These are phyloP conservation scores for Platichthys stellatus DNA, from an alignment of 2,113 vertebrate species.

Conservation along the genomic window DNA sequence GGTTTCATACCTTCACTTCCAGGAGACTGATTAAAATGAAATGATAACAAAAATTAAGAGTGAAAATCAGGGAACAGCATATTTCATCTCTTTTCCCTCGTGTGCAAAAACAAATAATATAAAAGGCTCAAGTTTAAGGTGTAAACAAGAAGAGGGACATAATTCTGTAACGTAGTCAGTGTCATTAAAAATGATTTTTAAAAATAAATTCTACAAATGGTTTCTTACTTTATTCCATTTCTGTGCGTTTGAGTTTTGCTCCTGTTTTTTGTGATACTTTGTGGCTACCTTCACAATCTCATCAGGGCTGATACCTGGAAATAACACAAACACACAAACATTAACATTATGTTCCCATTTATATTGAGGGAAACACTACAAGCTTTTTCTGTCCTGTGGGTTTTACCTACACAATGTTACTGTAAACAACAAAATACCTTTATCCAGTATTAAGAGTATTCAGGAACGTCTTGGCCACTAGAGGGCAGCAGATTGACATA, in stretches of 20 bases:
- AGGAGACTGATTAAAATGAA: conserved; percentile 7
- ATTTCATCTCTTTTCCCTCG: no score
- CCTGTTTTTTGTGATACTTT: conserved; percentile 86
- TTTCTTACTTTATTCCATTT: conserved; percentile 74
- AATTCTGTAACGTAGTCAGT: no score
- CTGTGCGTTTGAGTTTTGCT: conserved; percentile 78
- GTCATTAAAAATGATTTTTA: no score
- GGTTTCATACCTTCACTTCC: conserved; percentile 33
- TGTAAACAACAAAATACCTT: no score
- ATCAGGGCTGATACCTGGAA: conserved; percentile 88
- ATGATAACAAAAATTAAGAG: not conserved
- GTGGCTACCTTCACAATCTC: conserved; percentile 92
- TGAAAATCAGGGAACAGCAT: not conserved
- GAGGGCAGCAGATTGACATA: not conserved
- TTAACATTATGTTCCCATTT: not conserved
- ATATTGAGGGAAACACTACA: not conserved
- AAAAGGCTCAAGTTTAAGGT: no score
- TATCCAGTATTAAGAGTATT: no score
- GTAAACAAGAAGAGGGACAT: no score
- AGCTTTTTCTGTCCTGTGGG: not conserved
- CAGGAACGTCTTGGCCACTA: not conserved
- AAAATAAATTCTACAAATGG: not conserved
- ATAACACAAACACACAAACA: conserved; percentile 33
- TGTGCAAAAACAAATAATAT: no score
- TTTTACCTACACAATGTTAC: no score